Evolutionary conservation across 2,113 vertebrate genomes (phyloP).

Genomic region (Centrocercus urophasianus): DNA sequence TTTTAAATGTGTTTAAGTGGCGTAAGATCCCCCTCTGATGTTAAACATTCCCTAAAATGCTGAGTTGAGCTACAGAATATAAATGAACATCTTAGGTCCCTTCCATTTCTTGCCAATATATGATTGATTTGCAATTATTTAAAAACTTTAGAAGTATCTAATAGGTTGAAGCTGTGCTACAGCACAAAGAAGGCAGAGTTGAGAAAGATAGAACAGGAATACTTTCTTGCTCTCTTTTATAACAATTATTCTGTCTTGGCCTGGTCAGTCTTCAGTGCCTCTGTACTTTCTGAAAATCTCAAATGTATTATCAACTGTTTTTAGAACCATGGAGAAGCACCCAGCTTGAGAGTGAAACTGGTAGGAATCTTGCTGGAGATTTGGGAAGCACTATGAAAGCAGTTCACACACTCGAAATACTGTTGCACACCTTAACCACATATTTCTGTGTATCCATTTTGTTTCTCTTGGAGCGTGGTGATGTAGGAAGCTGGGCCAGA

Average conservation of each 20-base stretch:
- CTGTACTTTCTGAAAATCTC: neutral
- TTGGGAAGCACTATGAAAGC: neutral
- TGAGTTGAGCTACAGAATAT: neutral
- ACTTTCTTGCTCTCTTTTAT: neutral
- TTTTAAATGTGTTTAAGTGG: neutral
- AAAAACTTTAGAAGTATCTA: neutral
- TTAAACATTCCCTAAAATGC: neutral
- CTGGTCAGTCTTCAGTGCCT: neutral
- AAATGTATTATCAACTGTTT: neutral
- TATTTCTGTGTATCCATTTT: neutral
- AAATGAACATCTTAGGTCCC: neutral
- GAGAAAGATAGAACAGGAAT: neutral
- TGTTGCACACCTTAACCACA: neutral
- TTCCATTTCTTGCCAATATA: no score
- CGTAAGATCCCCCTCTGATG: neutral
- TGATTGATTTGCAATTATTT: neutral
- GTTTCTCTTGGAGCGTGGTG: neutral
- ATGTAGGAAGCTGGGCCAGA: neutral
- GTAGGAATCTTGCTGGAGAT: neutral
- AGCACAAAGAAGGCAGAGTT: neutral
- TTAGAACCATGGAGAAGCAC: neutral
- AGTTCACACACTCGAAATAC: neutral
- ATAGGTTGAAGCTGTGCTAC: neutral
- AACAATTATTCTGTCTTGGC: neutral
- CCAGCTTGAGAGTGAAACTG: neutral